These are phyloP conservation scores for Bradypodion ventrale DNA, from an alignment of 2,797 vertebrate genomes.

Conservation along the genomic window DNA sequence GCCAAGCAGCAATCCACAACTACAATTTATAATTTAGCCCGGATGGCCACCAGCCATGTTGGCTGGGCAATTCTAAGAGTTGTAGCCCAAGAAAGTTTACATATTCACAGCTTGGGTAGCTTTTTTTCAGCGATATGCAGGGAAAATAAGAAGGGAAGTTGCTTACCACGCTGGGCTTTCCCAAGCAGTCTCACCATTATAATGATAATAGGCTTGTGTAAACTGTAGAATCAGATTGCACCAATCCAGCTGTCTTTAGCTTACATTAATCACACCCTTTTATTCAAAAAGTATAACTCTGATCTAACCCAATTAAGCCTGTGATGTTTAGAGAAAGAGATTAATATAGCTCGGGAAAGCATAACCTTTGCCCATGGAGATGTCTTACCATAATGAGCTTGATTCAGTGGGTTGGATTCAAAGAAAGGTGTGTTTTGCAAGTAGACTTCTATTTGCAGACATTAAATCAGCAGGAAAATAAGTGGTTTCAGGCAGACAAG, in stretches of 20 bases:
- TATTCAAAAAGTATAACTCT: conserved; percentile 71
- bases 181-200: conserved; percentile 34
- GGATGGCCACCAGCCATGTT: too few relatives aligned
- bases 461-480: conserved; percentile 54
- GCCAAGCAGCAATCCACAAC: too few relatives aligned
- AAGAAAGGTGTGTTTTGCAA: conserved; percentile 67
- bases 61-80: neutral
- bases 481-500: conserved; percentile 15
- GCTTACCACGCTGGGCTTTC: conserved; percentile 20
- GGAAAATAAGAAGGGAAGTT: conserved; percentile 25
- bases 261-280: conserved; percentile 74
- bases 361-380: conserved; percentile 69
- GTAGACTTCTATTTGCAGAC: conserved; percentile 61
- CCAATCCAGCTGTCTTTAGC: conserved; percentile 62
- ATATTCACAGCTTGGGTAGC: conserved; percentile 3
- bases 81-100: neutral
- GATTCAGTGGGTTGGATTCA: conserved; percentile 65
- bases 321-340: conserved; percentile 74
- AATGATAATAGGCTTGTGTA: conserved; percentile 62
- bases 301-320: conserved; percentile 73
- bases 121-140: conserved; percentile 32
- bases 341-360: conserved; percentile 70
- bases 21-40: too few relatives aligned
- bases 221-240: conserved; percentile 49
- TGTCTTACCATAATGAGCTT: conserved; percentile 69